These are phyloP conservation scores for Panzeria rudis DNA, from an alignment of 2,888 invertebrate genomes.

Conservation along the genomic window DNA sequence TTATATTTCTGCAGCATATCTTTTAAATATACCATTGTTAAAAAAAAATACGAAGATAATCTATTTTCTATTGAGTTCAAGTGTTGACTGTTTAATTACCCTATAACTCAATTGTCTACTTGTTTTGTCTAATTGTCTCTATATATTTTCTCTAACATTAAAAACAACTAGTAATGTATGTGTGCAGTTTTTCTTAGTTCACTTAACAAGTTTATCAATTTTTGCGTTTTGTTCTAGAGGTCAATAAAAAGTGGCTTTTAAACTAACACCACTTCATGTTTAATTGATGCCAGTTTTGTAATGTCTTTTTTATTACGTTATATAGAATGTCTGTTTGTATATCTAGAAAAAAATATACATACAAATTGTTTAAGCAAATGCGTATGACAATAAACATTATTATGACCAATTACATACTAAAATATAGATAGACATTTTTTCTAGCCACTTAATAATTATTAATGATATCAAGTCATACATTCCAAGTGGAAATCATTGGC, in stretches of 20 bases:
- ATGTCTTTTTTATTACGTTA: conserved; percentile 45
- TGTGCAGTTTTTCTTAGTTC: conserved; percentile 74
- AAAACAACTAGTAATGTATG: conserved; percentile 55
- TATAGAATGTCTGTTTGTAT: neutral
- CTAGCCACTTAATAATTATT: conserved; percentile 62
- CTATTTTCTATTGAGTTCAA: conserved; percentile 42
- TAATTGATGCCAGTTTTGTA: conserved; percentile 76
- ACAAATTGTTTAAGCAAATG: conserved; percentile 39
- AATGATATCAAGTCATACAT: conserved; percentile 56
- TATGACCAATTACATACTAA: conserved; percentile 28
- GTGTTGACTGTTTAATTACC: conserved; percentile 70
- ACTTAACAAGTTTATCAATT: conserved; percentile 78
- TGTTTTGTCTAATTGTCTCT: conserved; percentile 40
- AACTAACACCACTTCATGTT: conserved; percentile 74
- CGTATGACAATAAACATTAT: conserved; percentile 48
- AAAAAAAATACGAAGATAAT: conserved; percentile 17
- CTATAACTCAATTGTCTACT: conserved; percentile 61
- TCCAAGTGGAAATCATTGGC: conserved; percentile 59
- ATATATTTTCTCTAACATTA: conserved; percentile 38
- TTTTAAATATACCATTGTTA: too few species aligned
- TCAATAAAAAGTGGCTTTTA: conserved; percentile 76
- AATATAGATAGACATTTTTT: conserved; percentile 42
- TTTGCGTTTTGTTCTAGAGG: conserved; percentile 77
- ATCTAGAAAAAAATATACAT: neutral
- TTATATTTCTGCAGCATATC: neutral